Percentiles rank a stretch among this genome's conserved stretches.
Conservation (phyloP, 2,113 vertebrate genomes). For the Thermophis baileyi region DNA sequence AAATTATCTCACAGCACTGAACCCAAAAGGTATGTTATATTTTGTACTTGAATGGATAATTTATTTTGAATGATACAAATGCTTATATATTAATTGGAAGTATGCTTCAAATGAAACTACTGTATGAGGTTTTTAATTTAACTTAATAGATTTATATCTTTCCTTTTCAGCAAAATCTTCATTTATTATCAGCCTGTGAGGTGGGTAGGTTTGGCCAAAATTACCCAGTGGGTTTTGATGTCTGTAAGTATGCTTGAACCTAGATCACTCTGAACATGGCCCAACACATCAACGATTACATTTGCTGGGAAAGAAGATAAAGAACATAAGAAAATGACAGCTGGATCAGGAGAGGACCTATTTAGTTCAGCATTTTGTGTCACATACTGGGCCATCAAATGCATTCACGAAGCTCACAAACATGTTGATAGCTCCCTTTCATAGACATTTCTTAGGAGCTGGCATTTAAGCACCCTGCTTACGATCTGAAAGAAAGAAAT, state of each 20-base stretch:
- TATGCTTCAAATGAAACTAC: background rate
- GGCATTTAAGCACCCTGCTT: background rate
- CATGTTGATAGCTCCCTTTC: background rate
- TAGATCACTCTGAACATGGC: background rate
- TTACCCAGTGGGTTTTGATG: background rate
- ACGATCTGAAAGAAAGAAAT: background rate
- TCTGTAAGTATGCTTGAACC: background rate
- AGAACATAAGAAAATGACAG: background rate
- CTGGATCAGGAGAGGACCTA: background rate
- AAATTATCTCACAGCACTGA: background rate
- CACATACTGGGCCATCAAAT: background rate
- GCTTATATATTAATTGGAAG: background rate
- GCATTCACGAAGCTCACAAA: background rate
- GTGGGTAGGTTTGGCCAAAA: background rate
- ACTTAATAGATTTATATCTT: background rate
- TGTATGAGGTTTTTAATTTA: background rate
- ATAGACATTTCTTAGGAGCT: background rate
- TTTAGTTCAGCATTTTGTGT: background rate
- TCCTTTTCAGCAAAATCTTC: background rate
- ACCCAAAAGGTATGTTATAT: background rate
- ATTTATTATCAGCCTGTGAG: background rate
- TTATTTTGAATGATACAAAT: background rate
- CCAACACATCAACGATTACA: background rate
- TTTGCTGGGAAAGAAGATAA: background rate
- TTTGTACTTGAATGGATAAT: background rate